Base-by-base conservation (phyloP, 37 sponge, comb jelly and placozoan genomes). In the Oscarella lobularis region DNA sequence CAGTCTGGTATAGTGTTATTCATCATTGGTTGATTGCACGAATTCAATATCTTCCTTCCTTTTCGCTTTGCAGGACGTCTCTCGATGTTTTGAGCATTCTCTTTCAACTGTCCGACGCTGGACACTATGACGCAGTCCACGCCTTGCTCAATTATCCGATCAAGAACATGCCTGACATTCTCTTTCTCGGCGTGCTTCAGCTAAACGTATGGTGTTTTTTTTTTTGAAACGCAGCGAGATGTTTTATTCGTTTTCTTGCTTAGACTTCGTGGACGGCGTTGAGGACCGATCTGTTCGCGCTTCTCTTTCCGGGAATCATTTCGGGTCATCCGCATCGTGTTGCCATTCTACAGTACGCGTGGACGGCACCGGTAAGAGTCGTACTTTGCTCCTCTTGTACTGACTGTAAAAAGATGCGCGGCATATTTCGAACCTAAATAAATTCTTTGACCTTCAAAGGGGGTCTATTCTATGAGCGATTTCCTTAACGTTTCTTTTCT, bases 101-200 rank as follows among this genome's bases (percentile, higher is more conserved):
- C 70, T 81, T 98, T 35, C 79, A 79, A 34, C 73, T 94, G 66
- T 80, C 91, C 35, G 99, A 98, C 67, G 80, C 83, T 38, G 95
- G 90, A 9, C 87, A 89, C 40, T 86, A 86, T 76, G 83, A 82
- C 1, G 90, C 91, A 38, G 99, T 94, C 67, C 82, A 82, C 54
- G 35, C 77, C 39, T 27, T 98, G 55, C 81, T 98, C 34, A 72
- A 69, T 31, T 36, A 55, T 0, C 99, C 99, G 9, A 76, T 90
- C 39, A 94, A 91, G 39, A 87, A 90, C 72, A 94, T 95, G 73
- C 89, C 99, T n/a, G 95, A 98, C 66, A 67, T 94, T 1, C 82
- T 98, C 38, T 81, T 94, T 79, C 76, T 98, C 39, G 88, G 85
- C 5, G 9, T 91, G 1, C 78, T 98, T 40, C 84, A 89, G 70